phyloP scores from a whole-genome alignment of 2,797 vertebrate species.

The Perodicticus potto region DNA sequence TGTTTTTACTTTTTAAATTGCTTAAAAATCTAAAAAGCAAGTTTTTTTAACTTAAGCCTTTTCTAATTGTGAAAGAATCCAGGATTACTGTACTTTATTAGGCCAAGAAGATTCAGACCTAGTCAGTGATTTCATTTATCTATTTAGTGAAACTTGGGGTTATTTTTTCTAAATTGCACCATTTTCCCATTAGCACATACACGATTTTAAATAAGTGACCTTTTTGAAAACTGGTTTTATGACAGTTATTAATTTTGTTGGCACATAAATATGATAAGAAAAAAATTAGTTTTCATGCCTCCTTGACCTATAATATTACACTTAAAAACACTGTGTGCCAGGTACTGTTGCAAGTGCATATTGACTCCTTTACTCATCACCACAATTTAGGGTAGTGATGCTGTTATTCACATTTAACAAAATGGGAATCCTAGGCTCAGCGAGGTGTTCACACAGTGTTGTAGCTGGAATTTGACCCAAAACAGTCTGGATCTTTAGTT shows the following conservation, averaged over 20 bases:
- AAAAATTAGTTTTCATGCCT: neutral
- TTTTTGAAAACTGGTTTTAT: conserved; percentile 44
- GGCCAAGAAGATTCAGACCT: conserved; percentile 21
- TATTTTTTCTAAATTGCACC: conserved; percentile 22
- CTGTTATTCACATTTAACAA: neutral
- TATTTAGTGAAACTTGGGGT: conserved; percentile 25
- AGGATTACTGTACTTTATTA: conserved; percentile 20
- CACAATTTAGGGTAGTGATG: neutral
- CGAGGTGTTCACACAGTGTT: neutral
- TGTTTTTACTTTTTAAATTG: conserved; percentile 56
- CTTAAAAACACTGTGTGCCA: conserved; percentile 9
- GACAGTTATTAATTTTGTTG: conserved; percentile 53
- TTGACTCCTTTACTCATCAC: conserved; percentile 13
- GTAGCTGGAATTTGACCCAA: conserved; percentile 42
- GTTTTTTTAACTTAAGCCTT: conserved; percentile 31
- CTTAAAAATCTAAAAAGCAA: conserved; percentile 30
- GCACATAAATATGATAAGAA: conserved; percentile 8
- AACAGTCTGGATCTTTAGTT: neutral
- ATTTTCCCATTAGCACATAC: neutral
- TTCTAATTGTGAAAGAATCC: conserved; percentile 43
- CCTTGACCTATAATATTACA: neutral
- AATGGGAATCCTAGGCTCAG: conserved; percentile 35
- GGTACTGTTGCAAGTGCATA: conserved; percentile 16
- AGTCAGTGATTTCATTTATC: conserved; percentile 38
- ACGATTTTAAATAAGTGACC: conserved; percentile 18